A percentile compares a stretch with the other conserved stretches of the same genome.
These are phyloP conservation scores for Alentia gelatinosa DNA, from an alignment of 2,888 invertebrate genomes.

Conservation along the genomic window DNA sequence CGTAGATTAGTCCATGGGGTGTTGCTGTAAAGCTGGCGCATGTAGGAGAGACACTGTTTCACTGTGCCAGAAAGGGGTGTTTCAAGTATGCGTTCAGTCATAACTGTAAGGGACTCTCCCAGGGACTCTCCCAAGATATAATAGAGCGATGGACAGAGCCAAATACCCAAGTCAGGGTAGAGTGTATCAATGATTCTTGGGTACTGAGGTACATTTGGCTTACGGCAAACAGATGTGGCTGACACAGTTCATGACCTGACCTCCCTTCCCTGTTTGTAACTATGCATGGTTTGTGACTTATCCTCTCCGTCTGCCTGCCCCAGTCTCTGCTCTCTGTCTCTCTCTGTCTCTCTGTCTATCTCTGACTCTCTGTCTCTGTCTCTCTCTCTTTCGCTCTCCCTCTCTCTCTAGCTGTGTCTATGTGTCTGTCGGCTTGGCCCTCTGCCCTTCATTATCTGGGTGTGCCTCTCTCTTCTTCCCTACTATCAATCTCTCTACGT, in stretches of 20 bases:
- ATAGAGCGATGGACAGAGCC: too few species aligned
- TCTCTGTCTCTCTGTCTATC: background rate
- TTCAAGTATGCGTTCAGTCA: too few species aligned
- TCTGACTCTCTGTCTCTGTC: background rate
- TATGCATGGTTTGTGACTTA: background rate
- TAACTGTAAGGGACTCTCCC: too few species aligned
- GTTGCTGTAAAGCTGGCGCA: too few species aligned
- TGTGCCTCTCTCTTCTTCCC: background rate
- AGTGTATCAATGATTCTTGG: too few species aligned
- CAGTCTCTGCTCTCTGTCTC: background rate
- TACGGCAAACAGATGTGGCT: constrained; percentile 1
- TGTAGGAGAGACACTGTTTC: too few species aligned
- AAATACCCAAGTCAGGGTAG: too few species aligned
- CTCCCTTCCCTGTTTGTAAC: background rate
- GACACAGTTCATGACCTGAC: background rate
- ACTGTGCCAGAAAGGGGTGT: too few species aligned
- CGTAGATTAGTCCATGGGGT: too few species aligned
- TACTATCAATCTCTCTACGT: too few species aligned
- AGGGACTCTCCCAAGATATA: too few species aligned
- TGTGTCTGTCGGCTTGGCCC: background rate
- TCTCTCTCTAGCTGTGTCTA: background rate
- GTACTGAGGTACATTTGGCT: too few species aligned
- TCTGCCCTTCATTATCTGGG: background rate
- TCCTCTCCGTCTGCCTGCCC: background rate
- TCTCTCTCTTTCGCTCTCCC: background rate